These are phyloP conservation scores for Corynorhinus townsendii DNA, from an alignment of 2,113 vertebrate species.

Conservation along the genomic window DNA sequence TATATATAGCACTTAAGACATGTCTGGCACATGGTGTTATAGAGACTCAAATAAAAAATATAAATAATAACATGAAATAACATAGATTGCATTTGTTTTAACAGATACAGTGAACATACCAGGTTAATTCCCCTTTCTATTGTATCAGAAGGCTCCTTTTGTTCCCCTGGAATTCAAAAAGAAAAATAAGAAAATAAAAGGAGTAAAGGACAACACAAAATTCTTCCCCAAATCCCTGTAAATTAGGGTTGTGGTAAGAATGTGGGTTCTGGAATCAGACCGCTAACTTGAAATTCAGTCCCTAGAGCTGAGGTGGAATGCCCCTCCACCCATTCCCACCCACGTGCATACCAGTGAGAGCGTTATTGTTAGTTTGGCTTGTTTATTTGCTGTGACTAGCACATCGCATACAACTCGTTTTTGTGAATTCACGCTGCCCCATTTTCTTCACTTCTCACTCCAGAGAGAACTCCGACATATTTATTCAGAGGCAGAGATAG, in stretches of 20 bases:
- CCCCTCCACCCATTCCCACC: rapidly evolving
- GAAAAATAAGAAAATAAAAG: not conserved
- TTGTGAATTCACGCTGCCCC: not conserved
- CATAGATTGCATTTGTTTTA: not conserved
- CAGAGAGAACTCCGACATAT: too few relatives aligned
- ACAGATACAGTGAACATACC: conserved; percentile 40
- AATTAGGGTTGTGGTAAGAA: not conserved
- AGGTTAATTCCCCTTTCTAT: not conserved
- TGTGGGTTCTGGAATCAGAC: not conserved
- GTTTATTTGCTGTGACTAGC: not conserved
- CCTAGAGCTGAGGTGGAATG: not conserved
- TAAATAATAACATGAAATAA: not conserved
- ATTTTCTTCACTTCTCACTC: not conserved
- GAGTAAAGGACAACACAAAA: not conserved
- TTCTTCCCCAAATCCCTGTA: not conserved
- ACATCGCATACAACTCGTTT: not conserved
- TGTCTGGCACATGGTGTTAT: not conserved
- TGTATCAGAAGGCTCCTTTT: conserved; percentile 36
- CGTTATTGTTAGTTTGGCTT: not conserved
- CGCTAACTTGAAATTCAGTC: not conserved
- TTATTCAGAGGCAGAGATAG: too few relatives aligned
- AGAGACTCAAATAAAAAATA: not conserved
- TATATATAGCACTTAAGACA: not conserved
- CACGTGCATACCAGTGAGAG: rapidly evolving
- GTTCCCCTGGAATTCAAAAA: conserved; percentile 46